A percentile compares a stretch with the other conserved stretches of the same genome.
Evolutionary conservation across 2,888 invertebrate species (phyloP).

Genomic region (Eulithis prunata): DNA sequence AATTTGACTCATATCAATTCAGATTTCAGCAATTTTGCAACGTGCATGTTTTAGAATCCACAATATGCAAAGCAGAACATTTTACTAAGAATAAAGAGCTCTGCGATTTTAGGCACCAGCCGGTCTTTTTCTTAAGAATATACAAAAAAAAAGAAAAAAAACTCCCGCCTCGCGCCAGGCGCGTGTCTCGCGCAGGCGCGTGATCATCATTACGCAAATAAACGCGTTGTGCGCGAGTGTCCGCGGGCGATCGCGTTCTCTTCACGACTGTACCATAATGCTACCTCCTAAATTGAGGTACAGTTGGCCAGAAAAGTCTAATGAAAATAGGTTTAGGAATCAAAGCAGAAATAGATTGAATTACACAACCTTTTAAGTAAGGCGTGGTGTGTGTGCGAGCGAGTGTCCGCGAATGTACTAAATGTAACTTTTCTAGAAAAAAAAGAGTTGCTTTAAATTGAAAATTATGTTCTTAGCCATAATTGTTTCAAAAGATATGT

Average conservation of each 20-base stretch:
- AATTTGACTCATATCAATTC: too few relatives aligned
- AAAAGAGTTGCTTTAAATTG: too few relatives aligned
- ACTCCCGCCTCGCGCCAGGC: constrained; percentile 20
- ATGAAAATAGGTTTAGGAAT: not conserved
- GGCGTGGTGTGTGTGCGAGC: too few relatives aligned
- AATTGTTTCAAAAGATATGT: too few relatives aligned
- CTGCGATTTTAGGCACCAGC: not conserved
- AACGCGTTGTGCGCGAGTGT: constrained; percentile 42
- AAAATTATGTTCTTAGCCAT: too few relatives aligned
- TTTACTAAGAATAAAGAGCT: too few relatives aligned
- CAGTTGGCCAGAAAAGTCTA: not conserved
- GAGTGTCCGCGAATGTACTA: too few relatives aligned
- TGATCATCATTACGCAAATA: constrained; percentile 40
- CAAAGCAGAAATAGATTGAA: not conserved
- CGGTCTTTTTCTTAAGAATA: not conserved
- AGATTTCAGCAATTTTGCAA: too few relatives aligned
- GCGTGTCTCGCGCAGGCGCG: constrained; percentile 26
- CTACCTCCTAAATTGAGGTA: constrained; percentile 21
- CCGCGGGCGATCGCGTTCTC: constrained; percentile 28
- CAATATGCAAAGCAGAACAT: too few relatives aligned
- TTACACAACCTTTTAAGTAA: too few relatives aligned
- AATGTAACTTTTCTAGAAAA: too few relatives aligned
- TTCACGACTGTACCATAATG: constrained; percentile 23
- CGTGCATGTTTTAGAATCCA: too few relatives aligned
- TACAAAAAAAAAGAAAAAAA: constrained; percentile 18